phyloP scores from a whole-genome alignment of 2,797 vertebrate genomes.

The Clarias platycephalus region DNA sequence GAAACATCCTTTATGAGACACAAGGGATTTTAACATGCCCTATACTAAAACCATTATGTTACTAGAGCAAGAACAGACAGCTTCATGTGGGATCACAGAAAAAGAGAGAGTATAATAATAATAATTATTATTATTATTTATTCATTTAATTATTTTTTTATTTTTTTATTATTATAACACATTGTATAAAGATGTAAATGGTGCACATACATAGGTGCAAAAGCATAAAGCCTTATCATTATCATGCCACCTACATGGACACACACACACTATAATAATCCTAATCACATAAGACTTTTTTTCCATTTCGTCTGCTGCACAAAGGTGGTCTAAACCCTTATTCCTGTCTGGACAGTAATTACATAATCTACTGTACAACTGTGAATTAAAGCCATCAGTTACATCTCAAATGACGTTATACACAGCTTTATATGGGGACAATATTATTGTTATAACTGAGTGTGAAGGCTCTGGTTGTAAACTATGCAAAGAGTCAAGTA shows the following conservation, averaged over 20 bases:
- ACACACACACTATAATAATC: conserved; percentile 8
- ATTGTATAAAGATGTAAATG: neutral
- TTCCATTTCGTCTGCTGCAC: neutral
- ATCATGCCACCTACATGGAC: conserved; percentile 10
- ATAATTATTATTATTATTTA: neutral
- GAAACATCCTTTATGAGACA: conserved; percentile 65
- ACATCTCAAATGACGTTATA: conserved; percentile 2
- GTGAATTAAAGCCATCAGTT: neutral
- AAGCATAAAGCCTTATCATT: neutral
- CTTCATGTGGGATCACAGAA: conserved; percentile 35
- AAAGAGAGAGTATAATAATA: conserved; percentile 14
- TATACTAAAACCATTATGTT: conserved; percentile 70
- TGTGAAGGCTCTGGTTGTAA: neutral
- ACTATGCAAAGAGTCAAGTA: neutral
- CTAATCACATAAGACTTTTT: conserved; percentile 10
- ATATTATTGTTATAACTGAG: neutral
- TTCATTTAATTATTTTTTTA: too few species aligned
- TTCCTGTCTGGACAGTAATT: neutral
- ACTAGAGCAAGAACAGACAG: conserved; percentile 63
- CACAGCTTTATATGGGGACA: neutral
- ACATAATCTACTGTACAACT: neutral
- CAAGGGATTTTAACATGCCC: conserved; percentile 67
- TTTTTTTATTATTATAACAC: too few species aligned
- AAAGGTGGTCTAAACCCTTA: conserved; percentile 8
- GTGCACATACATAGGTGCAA: neutral